phyloP scores from a whole-genome alignment of 2,888 invertebrate genomes.

The Holacanthella duospinosa region DNA sequence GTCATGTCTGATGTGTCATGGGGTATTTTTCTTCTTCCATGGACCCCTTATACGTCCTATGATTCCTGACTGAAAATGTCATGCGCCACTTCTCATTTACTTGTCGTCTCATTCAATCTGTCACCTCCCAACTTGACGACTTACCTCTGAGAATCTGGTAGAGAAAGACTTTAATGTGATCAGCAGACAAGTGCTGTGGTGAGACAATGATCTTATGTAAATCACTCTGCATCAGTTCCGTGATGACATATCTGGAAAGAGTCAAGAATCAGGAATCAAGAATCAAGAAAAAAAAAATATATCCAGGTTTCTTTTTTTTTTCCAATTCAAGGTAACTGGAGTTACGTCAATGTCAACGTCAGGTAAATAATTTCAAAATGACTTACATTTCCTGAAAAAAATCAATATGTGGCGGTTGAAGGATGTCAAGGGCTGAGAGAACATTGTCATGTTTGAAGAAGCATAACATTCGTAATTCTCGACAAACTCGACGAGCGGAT shows the following conservation, averaged over 20 bases:
- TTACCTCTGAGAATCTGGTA: conserved; percentile 98
- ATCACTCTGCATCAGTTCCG: conserved; percentile 98
- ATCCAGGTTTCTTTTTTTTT: too few species aligned
- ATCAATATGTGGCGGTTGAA: conserved; percentile 96
- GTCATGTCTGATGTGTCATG: too few species aligned
- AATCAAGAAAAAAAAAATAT: conserved; percentile 7
- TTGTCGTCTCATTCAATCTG: too few species aligned
- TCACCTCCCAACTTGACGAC: too few species aligned
- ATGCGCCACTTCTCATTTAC: too few species aligned
- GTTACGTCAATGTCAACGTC: neutral
- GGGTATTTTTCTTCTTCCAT: too few species aligned
- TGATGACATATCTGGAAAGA: conserved; percentile 87
- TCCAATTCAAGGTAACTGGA: too few species aligned
- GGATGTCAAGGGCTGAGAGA: conserved; percentile 91
- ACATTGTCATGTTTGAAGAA: conserved; percentile 99
- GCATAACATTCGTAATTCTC: conserved; percentile 97
- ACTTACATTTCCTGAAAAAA: conserved; percentile 99
- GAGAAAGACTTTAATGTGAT: conserved; percentile 99
- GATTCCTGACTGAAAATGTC: too few species aligned
- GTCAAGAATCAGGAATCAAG: too few species aligned
- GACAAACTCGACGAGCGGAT: conserved; percentile 95
- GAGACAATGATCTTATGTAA: conserved; percentile 99
- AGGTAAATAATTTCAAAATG: neutral
- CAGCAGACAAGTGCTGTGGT: conserved; percentile 94
- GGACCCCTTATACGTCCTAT: too few species aligned